Conservation (phyloP, 2,888 invertebrate species). For the Perdita meconis region DNA sequence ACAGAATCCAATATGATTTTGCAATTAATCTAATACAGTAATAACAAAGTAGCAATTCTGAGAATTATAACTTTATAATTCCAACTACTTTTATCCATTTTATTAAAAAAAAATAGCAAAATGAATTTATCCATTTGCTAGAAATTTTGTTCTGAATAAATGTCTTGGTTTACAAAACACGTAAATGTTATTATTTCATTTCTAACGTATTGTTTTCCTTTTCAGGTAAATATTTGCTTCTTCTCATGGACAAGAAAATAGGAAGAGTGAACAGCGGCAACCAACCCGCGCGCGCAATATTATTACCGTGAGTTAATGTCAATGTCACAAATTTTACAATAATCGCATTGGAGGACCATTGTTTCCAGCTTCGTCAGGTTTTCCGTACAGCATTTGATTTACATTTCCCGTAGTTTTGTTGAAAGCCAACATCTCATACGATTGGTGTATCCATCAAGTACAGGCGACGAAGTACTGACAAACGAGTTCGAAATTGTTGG, state of each 20-base stretch:
- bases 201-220: neutral
- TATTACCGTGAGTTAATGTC: neutral
- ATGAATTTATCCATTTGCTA: too few relatives aligned
- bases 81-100: too few relatives aligned
- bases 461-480: constrained; percentile 54
- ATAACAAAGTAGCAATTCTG: too few relatives aligned
- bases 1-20: too few relatives aligned
- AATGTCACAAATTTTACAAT: neutral
- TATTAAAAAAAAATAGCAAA: too few relatives aligned
- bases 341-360: neutral
- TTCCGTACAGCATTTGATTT: constrained; percentile 55
- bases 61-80: too few relatives aligned
- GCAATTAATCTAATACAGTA: too few relatives aligned
- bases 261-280: neutral
- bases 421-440: constrained; percentile 61
- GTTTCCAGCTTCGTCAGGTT: neutral
- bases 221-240: constrained; percentile 35
- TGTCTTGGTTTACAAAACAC: too few relatives aligned
- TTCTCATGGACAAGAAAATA: neutral
- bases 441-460: constrained; percentile 62
- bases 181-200: too few relatives aligned
- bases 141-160: too few relatives aligned
- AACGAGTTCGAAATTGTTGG: constrained; percentile 61
- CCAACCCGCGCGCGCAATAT: neutral
- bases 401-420: constrained; percentile 54